These are phyloP conservation scores for Phalacrocorax aristotelis DNA, from an alignment of 2,113 vertebrate genomes.

Conservation along the genomic window DNA sequence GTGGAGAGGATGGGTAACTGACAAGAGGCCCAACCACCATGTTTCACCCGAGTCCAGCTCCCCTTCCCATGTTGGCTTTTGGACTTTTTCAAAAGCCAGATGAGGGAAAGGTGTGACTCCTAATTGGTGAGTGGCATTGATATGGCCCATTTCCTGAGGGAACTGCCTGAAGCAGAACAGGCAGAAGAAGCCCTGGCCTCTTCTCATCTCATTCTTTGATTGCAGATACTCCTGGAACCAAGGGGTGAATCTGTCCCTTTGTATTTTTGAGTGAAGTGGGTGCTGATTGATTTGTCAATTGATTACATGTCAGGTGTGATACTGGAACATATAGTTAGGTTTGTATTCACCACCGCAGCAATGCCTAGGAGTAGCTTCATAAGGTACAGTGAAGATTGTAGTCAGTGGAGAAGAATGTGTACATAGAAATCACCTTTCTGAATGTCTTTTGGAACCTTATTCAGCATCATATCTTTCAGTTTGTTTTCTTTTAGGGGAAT, in stretches of 20 bases:
- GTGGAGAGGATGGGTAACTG: accelerated
- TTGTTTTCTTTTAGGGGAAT: neutral
- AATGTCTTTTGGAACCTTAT: neutral
- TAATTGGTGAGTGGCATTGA: neutral
- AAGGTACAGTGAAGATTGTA: neutral
- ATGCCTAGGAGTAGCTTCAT: neutral
- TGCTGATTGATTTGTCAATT: conserved; percentile 61
- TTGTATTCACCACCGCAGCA: conserved; percentile 7
- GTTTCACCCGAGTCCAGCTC: neutral
- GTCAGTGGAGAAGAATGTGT: neutral
- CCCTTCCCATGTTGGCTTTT: neutral
- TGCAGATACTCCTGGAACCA: conserved; percentile 5
- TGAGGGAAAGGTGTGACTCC: neutral
- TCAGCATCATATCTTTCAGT: neutral
- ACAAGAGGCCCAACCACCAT: neutral
- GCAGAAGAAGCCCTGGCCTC: neutral
- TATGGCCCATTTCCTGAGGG: neutral
- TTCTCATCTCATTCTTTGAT: conserved; percentile 4
- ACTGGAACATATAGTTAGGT: conserved; percentile 29
- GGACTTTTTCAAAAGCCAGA: neutral
- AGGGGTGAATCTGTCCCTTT: conserved; percentile 45
- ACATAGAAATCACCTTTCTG: neutral
- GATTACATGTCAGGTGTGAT: conserved; percentile 57
- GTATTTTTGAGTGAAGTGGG: conserved; percentile 49
- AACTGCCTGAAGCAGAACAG: neutral